Base-by-base conservation (phyloP, 2,797 vertebrate genomes). In the Amazonetta brasiliensis region DNA sequence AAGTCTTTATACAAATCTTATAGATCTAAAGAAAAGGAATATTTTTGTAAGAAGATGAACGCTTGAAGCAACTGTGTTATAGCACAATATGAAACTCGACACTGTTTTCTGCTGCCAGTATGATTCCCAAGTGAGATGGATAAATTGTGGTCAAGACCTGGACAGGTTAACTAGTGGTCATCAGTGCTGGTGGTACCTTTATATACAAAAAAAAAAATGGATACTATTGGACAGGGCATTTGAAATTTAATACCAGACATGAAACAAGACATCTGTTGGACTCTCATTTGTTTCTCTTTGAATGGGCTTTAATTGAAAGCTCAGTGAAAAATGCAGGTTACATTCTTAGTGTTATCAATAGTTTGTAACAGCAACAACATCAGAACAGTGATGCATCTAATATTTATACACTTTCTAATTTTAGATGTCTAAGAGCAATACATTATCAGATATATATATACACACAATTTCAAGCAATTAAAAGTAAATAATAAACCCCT, bases 381-480 rank as follows among this genome's bases (percentile, higher is more conserved):
- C 96, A 93, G 96, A 95, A 97, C 97, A 97, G 95, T 95, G 97
- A 98, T 94, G 94, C 92, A 96, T 92, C 98, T 98, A 98, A 91
- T 97, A 94, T 97, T 98, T 97, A 98, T 97, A 98, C 97, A 98
- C 88, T 94, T 98, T 95, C 96, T 98, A 98, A 97, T 78, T 98
- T 96, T 90, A 98, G 97, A 96, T 93, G 91, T 97, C 98, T 97
- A 98, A 97, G 96, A 98, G 97, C 97, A 98, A 98, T 98, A 98
- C 97, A 98, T 98, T 97, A 97, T 98, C 98, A 98, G 97, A 98
- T 98, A 98, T 98, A 98, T 98, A 98, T 98, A 98, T 97, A 98
- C 95, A 98, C 96, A 97, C 94, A 96, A 98, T 97, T 98, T 98
- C 98, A 98, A 98, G 98, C 98, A 98, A 98, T 97, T 97, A 95